Conservation (phyloP, 2,888 invertebrate genomes). For the Euzophera pinguis region DNA sequence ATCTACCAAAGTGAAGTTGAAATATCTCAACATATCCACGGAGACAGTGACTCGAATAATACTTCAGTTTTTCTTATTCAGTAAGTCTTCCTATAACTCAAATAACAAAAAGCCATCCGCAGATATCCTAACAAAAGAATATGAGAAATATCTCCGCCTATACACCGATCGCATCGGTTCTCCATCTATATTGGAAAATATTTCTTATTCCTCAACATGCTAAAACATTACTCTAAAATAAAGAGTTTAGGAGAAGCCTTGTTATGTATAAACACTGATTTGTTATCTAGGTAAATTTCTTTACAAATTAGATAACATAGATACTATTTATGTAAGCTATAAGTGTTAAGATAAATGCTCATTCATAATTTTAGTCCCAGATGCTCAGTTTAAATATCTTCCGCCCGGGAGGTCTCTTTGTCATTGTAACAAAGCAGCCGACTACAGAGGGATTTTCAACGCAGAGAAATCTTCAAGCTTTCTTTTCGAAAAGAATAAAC, state of each 20-base stretch:
- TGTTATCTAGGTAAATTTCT: slow-evolving; percentile 4
- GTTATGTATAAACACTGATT: background rate
- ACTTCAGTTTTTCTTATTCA: slow-evolving; percentile 62
- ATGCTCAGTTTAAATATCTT: slow-evolving; percentile 57
- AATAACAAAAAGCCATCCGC: slow-evolving; percentile 67
- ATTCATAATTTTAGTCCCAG: slow-evolving; percentile 47
- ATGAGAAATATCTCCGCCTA: slow-evolving; percentile 68
- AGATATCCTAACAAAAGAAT: slow-evolving; percentile 69
- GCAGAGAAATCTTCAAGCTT: slow-evolving; percentile 37
- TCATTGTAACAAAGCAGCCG: slow-evolving; percentile 49
- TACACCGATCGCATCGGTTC: slow-evolving; percentile 62
- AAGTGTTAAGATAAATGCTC: slow-evolving; percentile 22
- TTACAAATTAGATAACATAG: background rate
- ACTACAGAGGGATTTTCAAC: slow-evolving; percentile 50
- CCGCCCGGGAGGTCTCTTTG: slow-evolving; percentile 46
- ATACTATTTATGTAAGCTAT: background rate
- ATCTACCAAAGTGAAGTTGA: slow-evolving; percentile 28
- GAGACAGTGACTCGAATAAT: slow-evolving; percentile 51
- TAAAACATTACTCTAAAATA: background rate
- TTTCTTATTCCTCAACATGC: slow-evolving; percentile 44
- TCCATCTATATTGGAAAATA: slow-evolving; percentile 66
- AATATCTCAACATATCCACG: slow-evolving; percentile 31
- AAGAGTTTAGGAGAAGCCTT: no score
- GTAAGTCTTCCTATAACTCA: slow-evolving; percentile 60
- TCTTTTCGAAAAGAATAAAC: background rate